Evolutionary conservation across 2,888 invertebrate genomes (phyloP).

Genomic region (Lithophane socia): DNA sequence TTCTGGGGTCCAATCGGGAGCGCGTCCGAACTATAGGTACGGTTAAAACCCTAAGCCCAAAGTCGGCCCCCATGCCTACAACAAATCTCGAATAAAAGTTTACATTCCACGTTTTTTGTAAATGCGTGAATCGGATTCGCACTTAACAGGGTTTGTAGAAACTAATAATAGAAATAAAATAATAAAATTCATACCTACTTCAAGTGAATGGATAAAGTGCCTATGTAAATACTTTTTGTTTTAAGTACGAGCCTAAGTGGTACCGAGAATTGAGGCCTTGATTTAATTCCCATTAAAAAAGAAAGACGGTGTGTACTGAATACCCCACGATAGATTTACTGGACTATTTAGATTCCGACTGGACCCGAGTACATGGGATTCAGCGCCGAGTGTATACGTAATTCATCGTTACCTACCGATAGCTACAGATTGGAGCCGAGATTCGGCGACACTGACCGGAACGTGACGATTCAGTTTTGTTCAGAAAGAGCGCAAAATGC

Average conservation of each 20-base stretch:
- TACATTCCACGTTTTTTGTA: background rate
- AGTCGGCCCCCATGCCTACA: background rate
- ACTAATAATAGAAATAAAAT: slow-evolving; percentile 19
- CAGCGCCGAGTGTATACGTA: too few relatives aligned
- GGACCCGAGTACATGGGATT: too few relatives aligned
- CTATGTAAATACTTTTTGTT: slow-evolving; percentile 11
- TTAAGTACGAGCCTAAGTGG: slow-evolving; percentile 3
- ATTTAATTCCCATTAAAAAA: slow-evolving; percentile 2
- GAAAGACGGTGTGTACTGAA: too few relatives aligned
- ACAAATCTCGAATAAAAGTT: background rate
- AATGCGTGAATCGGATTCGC: background rate
- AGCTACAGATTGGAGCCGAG: background rate
- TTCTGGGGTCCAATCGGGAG: background rate
- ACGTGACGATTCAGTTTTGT: background rate
- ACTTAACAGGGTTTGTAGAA: background rate
- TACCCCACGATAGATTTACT: too few relatives aligned
- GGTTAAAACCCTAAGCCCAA: background rate
- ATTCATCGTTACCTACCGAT: too few relatives aligned
- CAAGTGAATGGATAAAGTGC: background rate
- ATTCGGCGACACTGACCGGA: background rate
- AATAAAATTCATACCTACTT: background rate
- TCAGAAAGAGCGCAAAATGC: background rate
- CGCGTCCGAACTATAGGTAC: background rate
- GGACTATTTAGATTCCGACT: too few relatives aligned
- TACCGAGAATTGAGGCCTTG: background rate